Evolutionary conservation across 2,888 invertebrate species (phyloP).

Genomic region (Eulithis prunata): DNA sequence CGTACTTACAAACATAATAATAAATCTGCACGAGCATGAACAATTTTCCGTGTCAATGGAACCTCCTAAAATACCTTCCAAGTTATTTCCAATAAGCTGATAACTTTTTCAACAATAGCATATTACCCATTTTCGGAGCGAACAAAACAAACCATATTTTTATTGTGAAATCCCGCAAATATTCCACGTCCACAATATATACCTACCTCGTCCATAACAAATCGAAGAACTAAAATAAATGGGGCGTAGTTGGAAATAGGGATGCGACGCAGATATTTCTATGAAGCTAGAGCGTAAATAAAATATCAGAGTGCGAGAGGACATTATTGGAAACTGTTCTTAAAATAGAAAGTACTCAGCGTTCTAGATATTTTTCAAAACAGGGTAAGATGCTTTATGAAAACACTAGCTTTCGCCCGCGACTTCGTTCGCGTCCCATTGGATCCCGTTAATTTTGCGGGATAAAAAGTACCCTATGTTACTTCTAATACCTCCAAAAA

Average conservation of each 20-base stretch:
- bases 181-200: conserved; percentile 52
- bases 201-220: conserved; percentile 64
- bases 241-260: conserved; percentile 59
- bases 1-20: not conserved
- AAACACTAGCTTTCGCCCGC: too few species aligned
- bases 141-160: conserved; percentile 18
- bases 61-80: not conserved
- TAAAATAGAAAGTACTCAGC: not conserved
- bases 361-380: not conserved
- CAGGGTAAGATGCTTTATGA: not conserved
- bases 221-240: conserved; percentile 76
- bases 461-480: too few species aligned
- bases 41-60: not conserved
- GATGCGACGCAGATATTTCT: conserved; percentile 12
- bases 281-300: not conserved
- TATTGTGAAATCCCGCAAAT: conserved; percentile 54
- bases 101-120: conserved; percentile 11
- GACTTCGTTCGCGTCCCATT: too few species aligned
- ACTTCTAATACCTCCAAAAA: too few species aligned
- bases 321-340: not conserved
- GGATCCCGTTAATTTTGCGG: too few species aligned
- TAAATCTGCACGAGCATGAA: not conserved
- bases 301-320: not conserved
- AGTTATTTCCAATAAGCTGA: conserved; percentile 3
- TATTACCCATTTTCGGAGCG: conserved; percentile 8